A percentile compares a stretch with the other conserved stretches of the same genome.
phyloP scores from a whole-genome alignment of 92 coral and sea anemone genomes.

The Porites cylindrica region DNA sequence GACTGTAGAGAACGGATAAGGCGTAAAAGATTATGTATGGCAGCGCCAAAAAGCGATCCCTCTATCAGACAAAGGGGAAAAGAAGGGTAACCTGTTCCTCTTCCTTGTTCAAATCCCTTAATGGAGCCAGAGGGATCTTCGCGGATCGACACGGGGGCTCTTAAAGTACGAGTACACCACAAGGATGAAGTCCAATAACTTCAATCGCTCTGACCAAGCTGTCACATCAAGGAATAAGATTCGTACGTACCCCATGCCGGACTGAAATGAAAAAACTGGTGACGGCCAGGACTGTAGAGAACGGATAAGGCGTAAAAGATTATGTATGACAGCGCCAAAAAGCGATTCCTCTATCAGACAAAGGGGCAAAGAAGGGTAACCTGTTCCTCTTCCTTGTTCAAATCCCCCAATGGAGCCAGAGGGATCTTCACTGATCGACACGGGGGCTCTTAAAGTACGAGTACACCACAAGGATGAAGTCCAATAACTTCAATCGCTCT shows the following conservation, averaged over 20 bases:
- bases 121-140: constrained; percentile 32
- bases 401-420: constrained; percentile 17
- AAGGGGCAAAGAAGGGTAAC: background rate
- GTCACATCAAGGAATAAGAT: too few relatives aligned
- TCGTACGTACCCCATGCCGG: constrained; percentile 11
- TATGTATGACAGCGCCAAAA: background rate
- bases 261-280: background rate
- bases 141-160: background rate
- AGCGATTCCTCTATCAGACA: too few relatives aligned
- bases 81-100: too few relatives aligned
- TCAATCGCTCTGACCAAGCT: too few relatives aligned
- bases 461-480: constrained; percentile 19
- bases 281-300: background rate
- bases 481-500: too few relatives aligned
- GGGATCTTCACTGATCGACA: constrained; percentile 8
- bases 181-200: background rate
- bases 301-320: background rate
- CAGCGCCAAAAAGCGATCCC: constrained; percentile 11
- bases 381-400: background rate
- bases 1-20: background rate
- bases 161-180: constrained; percentile 32
- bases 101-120: background rate
- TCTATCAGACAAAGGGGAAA: background rate
- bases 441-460: constrained; percentile 27
- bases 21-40: background rate